phyloP scores from a whole-genome alignment of 2,888 invertebrate genomes.

The Pseudanteris insignis region DNA sequence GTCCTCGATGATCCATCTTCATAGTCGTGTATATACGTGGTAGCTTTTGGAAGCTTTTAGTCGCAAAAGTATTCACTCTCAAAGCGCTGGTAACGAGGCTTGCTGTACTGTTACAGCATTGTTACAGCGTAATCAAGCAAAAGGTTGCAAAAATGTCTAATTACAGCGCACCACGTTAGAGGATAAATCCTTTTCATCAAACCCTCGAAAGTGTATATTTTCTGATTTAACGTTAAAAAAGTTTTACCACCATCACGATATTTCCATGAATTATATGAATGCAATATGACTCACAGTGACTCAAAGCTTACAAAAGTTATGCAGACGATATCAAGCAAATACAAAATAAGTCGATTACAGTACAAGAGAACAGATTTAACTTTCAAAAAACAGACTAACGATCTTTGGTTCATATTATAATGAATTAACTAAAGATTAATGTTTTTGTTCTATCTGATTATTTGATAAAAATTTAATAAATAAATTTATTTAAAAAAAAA shows the following conservation, averaged over 20 bases:
- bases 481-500: no score
- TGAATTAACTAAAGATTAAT: no score
- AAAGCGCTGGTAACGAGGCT: constrained; percentile 28
- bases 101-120: constrained; percentile 6
- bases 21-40: constrained; percentile 12
- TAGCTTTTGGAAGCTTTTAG: constrained; percentile 29
- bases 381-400: no score
- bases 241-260: background rate
- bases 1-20: constrained; percentile 12
- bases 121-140: constrained; percentile 21
- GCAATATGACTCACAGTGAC: no score
- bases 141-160: constrained; percentile 27
- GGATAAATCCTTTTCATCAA: constrained; percentile 6
- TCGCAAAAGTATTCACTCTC: constrained; percentile 20
- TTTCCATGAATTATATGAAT: background rate
- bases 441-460: no score
- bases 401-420: no score
- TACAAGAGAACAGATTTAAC: no score
- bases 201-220: constrained; percentile 3
- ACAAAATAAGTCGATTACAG: no score
- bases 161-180: constrained; percentile 8
- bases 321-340: no score
- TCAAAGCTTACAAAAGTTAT: no score
- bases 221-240: constrained; percentile 10
- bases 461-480: no score